These are phyloP conservation scores for Tillus elongatus DNA, from an alignment of 2,888 invertebrate species.

Conservation along the genomic window DNA sequence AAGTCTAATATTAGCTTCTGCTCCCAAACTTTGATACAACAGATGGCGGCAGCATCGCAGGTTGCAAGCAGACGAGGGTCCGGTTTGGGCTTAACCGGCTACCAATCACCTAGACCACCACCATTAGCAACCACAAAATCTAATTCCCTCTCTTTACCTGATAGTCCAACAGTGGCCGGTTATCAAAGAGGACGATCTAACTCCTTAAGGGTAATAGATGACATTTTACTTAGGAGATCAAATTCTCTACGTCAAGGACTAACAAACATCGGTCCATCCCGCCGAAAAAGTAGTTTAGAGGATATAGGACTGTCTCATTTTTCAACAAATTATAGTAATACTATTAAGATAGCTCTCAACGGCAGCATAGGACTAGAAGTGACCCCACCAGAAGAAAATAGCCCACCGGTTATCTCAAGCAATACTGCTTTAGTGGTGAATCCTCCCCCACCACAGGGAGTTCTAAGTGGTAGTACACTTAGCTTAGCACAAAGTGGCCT, in stretches of 20 bases:
- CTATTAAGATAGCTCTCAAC: constrained; percentile 77
- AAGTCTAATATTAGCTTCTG: constrained; percentile 89
- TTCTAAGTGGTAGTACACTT: constrained; percentile 37
- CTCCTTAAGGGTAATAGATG: constrained; percentile 78
- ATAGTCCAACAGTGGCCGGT: constrained; percentile 75
- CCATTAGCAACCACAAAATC: constrained; percentile 76
- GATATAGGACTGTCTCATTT: constrained; percentile 79
- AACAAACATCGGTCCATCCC: constrained; percentile 51
- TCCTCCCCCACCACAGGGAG: constrained; percentile 30
- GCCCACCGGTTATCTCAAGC: constrained; percentile 45
- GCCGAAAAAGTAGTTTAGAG: constrained; percentile 75
- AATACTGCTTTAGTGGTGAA: constrained; percentile 49
- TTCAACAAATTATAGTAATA: constrained; percentile 60
- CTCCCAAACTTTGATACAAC: constrained; percentile 65
- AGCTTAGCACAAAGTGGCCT: constrained; percentile 33
- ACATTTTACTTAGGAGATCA: constrained; percentile 71
- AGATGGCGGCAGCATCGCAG: constrained; percentile 47
- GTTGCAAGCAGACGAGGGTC: constrained; percentile 42
- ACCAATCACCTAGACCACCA: constrained; percentile 61
- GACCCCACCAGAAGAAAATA: constrained; percentile 50
- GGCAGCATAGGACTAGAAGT: constrained; percentile 70
- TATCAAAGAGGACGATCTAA: constrained; percentile 70
- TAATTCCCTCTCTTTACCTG: constrained; percentile 80
- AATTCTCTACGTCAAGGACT: constrained; percentile 78
- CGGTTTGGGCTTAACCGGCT: constrained; percentile 42